These are phyloP conservation scores for Danio choprae DNA, from an alignment of 2,797 vertebrate genomes.

Conservation along the genomic window DNA sequence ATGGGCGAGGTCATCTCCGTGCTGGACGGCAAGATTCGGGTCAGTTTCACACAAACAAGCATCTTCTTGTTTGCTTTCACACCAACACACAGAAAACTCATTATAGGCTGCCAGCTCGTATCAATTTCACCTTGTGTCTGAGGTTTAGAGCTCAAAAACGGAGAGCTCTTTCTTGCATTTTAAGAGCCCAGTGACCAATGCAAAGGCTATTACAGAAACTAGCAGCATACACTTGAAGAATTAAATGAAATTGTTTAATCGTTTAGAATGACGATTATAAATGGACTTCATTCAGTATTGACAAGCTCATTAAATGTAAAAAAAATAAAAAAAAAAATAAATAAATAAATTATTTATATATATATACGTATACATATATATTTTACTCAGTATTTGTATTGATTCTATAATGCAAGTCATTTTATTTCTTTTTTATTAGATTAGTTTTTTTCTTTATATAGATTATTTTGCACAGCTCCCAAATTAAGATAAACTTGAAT, in stretches of 20 bases:
- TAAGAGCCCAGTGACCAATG: neutral
- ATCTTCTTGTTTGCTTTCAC: neutral
- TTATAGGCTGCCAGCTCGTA: neutral
- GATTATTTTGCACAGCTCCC: neutral
- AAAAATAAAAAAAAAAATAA: no score
- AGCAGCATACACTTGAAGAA: neutral
- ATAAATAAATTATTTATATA: no score
- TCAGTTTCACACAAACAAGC: conserved; percentile 64
- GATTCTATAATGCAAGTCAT: neutral
- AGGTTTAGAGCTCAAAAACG: neutral
- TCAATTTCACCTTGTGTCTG: neutral
- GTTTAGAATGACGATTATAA: neutral
- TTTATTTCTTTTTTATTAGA: neutral
- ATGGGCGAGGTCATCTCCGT: conserved; percentile 97
- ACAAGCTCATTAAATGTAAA: neutral
- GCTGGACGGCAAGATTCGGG: conserved; percentile 91
- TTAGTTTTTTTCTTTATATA: neutral
- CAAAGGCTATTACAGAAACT: neutral
- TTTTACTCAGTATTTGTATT: no score
- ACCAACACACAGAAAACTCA: conserved; percentile 1
- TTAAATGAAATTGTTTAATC: rapidly evolving
- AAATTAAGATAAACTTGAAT: no score
- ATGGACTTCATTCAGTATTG: neutral
- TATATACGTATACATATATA: no score
- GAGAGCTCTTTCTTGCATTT: neutral